Base-by-base conservation (phyloP, 2,113 vertebrate genomes). In the Clinocottus analis region DNA sequence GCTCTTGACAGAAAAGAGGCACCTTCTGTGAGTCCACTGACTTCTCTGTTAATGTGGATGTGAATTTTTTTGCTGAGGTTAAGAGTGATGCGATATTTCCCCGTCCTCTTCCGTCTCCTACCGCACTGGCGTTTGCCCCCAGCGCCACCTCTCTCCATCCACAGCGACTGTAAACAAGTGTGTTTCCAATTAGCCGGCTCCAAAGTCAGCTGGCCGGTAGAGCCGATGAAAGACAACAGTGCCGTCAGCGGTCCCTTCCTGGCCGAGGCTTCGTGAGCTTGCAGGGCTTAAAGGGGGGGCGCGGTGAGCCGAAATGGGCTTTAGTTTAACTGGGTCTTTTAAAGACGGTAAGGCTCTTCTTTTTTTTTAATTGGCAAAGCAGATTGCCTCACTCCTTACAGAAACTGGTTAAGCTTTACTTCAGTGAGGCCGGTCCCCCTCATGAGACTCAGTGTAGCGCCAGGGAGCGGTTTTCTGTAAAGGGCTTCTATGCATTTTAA, bases 111-210 rank as follows among this genome's bases (percentile, higher is more conserved):
- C 59, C 4, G 27, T 79, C 66, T 79, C 76, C 74, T 71, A 77
- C 64, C 59, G 55, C 37, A 1, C 47, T 65, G 69, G 39, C 72
- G 12, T 75, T 79, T 69, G 79, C 78, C 72, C 72, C 47, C 23
- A 63, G 82, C 77, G 17, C 81, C 82, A 43, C 53, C 72, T 62
- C 72, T 78, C 75, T 75, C 66, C 51, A 39, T 70, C 37, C 68
- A 47, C 72, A 29, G 56, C 69, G 41, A 72, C 83, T 70, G 83
- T 84, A 90, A 91, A 92, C 89, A 91, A 88, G 89, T 85, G 76
- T 91, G 90, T 87, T 92, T 92, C 84, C 84, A 92, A 91, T 90
- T 91, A 88, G 62, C 71, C 23, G 17, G 37, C 63, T 79, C 79
- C 49, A 14, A 80, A 82, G 64, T 84, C 72, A 71, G 84, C 85